Evolutionary conservation across 2,888 invertebrate species (phyloP), one percentile per base, ranked within the genome.

Genomic region (Cephus sareptanus): DNA sequence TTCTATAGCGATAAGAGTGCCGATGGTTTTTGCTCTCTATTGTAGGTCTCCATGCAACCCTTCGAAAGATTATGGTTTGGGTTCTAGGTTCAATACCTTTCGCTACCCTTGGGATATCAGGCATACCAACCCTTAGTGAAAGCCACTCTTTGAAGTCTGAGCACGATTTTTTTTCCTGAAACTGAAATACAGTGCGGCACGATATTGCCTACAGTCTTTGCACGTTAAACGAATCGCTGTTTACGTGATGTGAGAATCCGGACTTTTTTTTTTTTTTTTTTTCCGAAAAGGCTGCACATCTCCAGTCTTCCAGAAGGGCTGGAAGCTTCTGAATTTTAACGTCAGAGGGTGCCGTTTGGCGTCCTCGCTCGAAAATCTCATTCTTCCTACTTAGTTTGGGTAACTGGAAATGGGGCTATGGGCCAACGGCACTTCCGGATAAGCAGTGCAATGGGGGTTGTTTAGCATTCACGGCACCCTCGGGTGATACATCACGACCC

Each of bases 401-500:
- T 71, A 71, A 71, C 31, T 71, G 71, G 33, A 33, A 71, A 71
- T 33, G 71, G 33, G 71, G 12, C 71, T 33, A 31, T 56, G 71
- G 31, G 71, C 33, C 15, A 30, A 31, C 31, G 71, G 30, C 15
- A 33, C 71, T 33, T 31, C 31, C 71, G 71, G 71, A 71, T 71
- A 71, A 71, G 71, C 31, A 71, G 71, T 71, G 33, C 33, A 31
- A 33, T 71, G 71, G 31, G 33, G 71, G 71, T 76, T 74, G 37
- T 75, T 76, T 35, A 69, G 74, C 69, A 77, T 77, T 77, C 77
- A 75, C 33, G 69, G 37, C 40, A 35, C 69, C 74, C 74, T 15
- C 69, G 69, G 69, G 69, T 76, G 74, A 79, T 79, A 73, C 76
- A 30, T 76, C 76, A 73, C 73, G 75, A 76, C 76, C 71, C 75